These are phyloP conservation scores for Drosophila acutilabella DNA, from an alignment of 2,888 invertebrate species.

Conservation along the genomic window DNA sequence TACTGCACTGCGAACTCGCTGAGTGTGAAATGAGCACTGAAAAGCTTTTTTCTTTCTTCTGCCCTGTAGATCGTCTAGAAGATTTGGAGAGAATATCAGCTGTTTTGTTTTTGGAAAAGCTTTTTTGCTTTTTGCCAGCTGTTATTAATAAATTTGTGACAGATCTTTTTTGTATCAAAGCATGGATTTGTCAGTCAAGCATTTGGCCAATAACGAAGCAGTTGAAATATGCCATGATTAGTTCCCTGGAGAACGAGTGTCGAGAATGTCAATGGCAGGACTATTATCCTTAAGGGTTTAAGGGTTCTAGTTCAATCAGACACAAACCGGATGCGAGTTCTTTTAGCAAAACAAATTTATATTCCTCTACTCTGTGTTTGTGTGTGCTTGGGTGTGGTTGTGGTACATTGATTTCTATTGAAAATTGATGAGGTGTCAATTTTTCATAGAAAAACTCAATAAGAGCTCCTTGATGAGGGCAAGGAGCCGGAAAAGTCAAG, in stretches of 20 bases:
- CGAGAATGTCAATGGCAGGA: slow-evolving; percentile 41
- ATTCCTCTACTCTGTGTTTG: not conserved
- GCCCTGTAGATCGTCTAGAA: slow-evolving; percentile 22
- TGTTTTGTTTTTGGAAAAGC: slow-evolving; percentile 22
- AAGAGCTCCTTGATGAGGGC: slow-evolving; percentile 1
- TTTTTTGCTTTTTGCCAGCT: not conserved
- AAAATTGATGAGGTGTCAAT: slow-evolving; percentile 81
- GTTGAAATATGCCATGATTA: slow-evolving; percentile 37
- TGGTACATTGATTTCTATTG: slow-evolving; percentile 63
- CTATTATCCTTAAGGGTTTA: slow-evolving; percentile 40
- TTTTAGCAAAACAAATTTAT: slow-evolving; percentile 23
- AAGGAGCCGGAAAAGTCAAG: not conserved
- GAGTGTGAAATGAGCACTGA: slow-evolving; percentile 23
- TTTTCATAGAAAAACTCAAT: slow-evolving; percentile 63
- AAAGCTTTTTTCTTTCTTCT: slow-evolving; percentile 42
- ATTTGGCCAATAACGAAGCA: slow-evolving; percentile 13
- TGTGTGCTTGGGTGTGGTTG: slow-evolving; percentile 11
- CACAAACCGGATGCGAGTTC: slow-evolving; percentile 12
- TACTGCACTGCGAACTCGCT: slow-evolving; percentile 21
- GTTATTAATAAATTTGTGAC: not conserved
- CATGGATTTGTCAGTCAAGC: slow-evolving; percentile 11
- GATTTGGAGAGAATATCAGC: slow-evolving; percentile 11
- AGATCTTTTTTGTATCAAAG: not conserved
- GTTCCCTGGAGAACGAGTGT: slow-evolving; percentile 35
- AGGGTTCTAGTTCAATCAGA: slow-evolving; percentile 49